Base-by-base conservation (phyloP, 1,140 invertebrate species). In the Ostrea edulis region DNA sequence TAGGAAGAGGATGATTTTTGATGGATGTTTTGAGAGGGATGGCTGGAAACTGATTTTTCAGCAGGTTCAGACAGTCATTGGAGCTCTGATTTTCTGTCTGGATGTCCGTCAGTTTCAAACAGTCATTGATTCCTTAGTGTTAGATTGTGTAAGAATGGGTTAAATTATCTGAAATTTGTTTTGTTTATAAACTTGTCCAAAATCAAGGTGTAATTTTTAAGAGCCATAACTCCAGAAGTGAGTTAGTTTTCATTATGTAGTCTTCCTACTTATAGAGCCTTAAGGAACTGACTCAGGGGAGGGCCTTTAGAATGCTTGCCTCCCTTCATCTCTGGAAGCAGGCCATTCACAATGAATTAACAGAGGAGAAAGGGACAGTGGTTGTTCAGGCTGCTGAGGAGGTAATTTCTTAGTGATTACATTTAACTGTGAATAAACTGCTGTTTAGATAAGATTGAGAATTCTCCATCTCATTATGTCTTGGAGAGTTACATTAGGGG, bases 1-100 rank as follows among this genome's bases (percentile, higher is more conserved):
- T 22, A 77, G 29, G 68, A 77, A 77, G 22, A 77, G 29, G 29
- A 77, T 77, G 68, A 77, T 77, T 9, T 77, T 11, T 77, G 68
- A 77, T 77, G 68, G 68, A 12, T 11, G 68, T 29, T 77, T 77
- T 25, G 22, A 25, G 29, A 35, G 22, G 14, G 68, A 77, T 35
- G 68, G 68, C 25, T 11, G 68, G 68, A 77, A 25, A 29, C 25
- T 77, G 25, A 35, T 77, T 35, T 77, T 77, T 29, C 22, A 77
- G 68, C 68, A 77, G 68, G 29, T 77, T 17, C 68, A 77, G 68
- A 77, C 25, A 11, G 11, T 25, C 14, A 35, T 77, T 29, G 68
- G 68, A 25, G 68, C 68, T 14, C 29, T 77, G 0, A 35, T 77
- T 12, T 77, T 77, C 25, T 77, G 25, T 29, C 8, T 77, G 25